Conservation (phyloP, 92 coral and sea anemone genomes). For the Pocillopora meandrina region DNA sequence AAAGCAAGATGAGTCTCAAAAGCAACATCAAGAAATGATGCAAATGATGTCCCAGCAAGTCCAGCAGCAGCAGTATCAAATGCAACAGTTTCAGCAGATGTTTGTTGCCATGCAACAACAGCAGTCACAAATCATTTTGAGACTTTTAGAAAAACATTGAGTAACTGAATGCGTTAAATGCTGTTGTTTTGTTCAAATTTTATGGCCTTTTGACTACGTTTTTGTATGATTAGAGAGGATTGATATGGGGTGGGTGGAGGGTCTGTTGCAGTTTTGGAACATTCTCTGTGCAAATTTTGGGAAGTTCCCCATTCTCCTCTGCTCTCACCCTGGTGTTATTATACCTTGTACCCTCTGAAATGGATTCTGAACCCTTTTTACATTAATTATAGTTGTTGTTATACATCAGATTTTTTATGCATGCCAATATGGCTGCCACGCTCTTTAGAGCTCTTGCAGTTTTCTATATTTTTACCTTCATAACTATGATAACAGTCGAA, state of each 20-base stretch:
- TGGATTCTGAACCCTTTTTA: slow-evolving; percentile 7
- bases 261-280: not conserved
- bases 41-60: slow-evolving; percentile 37
- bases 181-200: slow-evolving; percentile 19
- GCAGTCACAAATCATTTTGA: slow-evolving; percentile 46
- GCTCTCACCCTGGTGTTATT: not conserved
- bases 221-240: slow-evolving; percentile 18
- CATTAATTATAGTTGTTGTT: slow-evolving; percentile 18
- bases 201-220: slow-evolving; percentile 9
- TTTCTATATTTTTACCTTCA: too few relatives aligned
- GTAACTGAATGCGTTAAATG: not conserved
- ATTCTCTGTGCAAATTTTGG: not conserved
- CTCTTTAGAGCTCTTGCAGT: too few relatives aligned
- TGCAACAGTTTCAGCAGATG: slow-evolving; percentile 52
- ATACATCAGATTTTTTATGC: too few relatives aligned
- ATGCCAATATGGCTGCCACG: too few relatives aligned
- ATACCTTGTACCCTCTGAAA: not conserved
- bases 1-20: slow-evolving; percentile 39
- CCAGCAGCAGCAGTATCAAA: slow-evolving; percentile 46
- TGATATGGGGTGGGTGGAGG: not conserved
- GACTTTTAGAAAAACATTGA: slow-evolving; percentile 27
- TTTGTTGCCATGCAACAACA: slow-evolving; percentile 40
- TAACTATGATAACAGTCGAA: too few relatives aligned
- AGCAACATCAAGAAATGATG: slow-evolving; percentile 53
- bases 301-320: not conserved